Base-by-base conservation (phyloP, 2,797 vertebrate species). In the Tokudaia muenninki region DNA sequence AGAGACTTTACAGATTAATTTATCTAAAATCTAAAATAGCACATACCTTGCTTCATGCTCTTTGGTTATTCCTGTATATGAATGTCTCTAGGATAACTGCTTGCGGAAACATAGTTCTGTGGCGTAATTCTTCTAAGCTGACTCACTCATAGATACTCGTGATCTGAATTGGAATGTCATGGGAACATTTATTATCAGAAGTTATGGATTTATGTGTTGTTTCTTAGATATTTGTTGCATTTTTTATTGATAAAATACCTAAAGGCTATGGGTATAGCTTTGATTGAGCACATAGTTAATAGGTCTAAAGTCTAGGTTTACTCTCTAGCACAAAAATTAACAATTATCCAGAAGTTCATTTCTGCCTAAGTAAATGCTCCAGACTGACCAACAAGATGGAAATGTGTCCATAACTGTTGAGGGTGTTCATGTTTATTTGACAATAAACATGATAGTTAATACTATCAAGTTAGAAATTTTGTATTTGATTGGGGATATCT, bases 1-100 rank as follows among this genome's bases (percentile, higher is more conserved):
- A n/a, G 79, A 79, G 55, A 91, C 86, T 78, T 94, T 81, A 90
- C 29, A 94, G 16, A 52, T 95, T 95, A 81, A 92, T 91, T 90
- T 93, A 24, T 19, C 24, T 90, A 87, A 88, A 86, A 24, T 19
- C 24, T 90, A 87, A 88, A 86, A 72, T 61, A 90, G 31, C 17
- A n/a, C 82, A 5, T n/a, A 13, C 82, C 16, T 57, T 90, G 1
- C 21, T 74, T 9, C 31, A 26, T 88, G n/a, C 6, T 86, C 9
- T 63, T 90, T 93, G 47, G 24, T 88, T 81, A 65, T 82, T 94
- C 92, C 55, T 93, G 0, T 87, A 37, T 82, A 24, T 92, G 37
- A 67, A 93, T 55, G 90, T 86, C 90, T 37, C 41, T 84, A 86
- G 57, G 61, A 87, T 29, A 81, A 31, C 17, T 91, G 17, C 77